phyloP scores from a whole-genome alignment of 2,113 vertebrate genomes.

The Speoplatyrhinus poulsoni region DNA sequence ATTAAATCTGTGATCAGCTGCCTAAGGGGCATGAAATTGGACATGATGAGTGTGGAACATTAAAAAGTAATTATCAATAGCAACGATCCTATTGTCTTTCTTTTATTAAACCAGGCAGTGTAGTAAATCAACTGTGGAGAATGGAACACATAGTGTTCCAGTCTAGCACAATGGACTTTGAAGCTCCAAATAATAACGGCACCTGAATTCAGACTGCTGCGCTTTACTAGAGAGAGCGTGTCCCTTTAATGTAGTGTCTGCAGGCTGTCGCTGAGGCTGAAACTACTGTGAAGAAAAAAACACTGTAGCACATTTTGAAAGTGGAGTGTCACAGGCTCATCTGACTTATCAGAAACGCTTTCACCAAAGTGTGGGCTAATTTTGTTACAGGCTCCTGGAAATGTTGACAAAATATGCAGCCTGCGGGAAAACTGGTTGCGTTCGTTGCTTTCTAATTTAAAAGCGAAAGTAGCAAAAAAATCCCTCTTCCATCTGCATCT shows the following conservation, averaged over 20 bases:
- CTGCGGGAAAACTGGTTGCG: slow-evolving; percentile 12
- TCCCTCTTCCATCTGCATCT: neutral
- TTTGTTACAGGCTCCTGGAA: slow-evolving; percentile 8
- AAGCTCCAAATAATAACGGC: slow-evolving; percentile 25
- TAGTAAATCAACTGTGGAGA: slow-evolving; percentile 66
- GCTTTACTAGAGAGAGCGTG: neutral
- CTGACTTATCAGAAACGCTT: neutral
- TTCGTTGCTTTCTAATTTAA: slow-evolving; percentile 3
- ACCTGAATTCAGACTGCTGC: slow-evolving; percentile 38
- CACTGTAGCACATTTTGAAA: neutral
- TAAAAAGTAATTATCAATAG: slow-evolving; percentile 79
- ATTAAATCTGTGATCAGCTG: slow-evolving; percentile 75
- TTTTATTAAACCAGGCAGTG: slow-evolving; percentile 48
- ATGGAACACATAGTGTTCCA: slow-evolving; percentile 46
- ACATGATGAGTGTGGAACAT: slow-evolving; percentile 78
- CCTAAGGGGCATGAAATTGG: slow-evolving; percentile 77
- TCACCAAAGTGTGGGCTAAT: neutral
- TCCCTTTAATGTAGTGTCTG: slow-evolving; percentile 17
- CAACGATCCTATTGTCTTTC: slow-evolving; percentile 68
- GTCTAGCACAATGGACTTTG: slow-evolving; percentile 27
- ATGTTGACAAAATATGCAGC: slow-evolving; percentile 12
- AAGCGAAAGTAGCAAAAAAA: neutral
- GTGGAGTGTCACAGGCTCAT: neutral
- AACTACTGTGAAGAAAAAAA: neutral
- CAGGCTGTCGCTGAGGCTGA: slow-evolving; percentile 11